Percentiles rank a stretch among this genome's conserved stretches.
Evolutionary conservation across 2,888 invertebrate species (phyloP).

Genomic region (Archips xylosteana): DNA sequence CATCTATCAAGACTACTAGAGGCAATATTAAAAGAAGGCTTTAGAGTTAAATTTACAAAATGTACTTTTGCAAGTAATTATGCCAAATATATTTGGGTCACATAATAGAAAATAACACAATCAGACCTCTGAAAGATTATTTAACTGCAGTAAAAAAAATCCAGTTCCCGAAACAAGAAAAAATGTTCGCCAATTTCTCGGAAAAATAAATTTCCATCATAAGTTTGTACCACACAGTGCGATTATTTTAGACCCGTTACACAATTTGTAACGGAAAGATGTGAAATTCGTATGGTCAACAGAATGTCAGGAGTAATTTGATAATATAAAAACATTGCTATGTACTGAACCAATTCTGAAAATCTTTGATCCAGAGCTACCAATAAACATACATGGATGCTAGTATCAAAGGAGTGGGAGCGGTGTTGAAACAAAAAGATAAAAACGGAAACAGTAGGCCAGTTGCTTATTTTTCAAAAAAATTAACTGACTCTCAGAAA

Average conservation of each 20-base stretch:
- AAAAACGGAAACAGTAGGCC: conserved; percentile 31
- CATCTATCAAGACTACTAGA: conserved; percentile 46
- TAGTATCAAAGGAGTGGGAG: background rate
- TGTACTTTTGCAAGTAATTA: conserved; percentile 43
- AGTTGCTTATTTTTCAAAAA: conserved; percentile 42
- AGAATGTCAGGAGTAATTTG: conserved; percentile 26
- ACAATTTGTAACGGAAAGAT: conserved; percentile 47
- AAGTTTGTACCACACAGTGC: conserved; percentile 41
- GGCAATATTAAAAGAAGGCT: conserved; percentile 46
- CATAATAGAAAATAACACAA: conserved; percentile 38
- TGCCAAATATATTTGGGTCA: conserved; percentile 45
- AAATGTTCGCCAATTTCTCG: conserved; percentile 41
- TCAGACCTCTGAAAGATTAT: conserved; percentile 28
- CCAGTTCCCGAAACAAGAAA: conserved; percentile 38
- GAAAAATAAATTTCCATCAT: conserved; percentile 40
- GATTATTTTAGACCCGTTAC: conserved; percentile 47
- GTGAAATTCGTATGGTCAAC: conserved; percentile 23
- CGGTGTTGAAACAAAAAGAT: conserved; percentile 10
- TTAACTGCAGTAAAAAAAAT: conserved; percentile 43
- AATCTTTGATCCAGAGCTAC: conserved; percentile 12
- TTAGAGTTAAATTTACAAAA: conserved; percentile 47
- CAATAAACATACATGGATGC: conserved; percentile 11
- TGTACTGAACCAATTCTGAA: background rate
- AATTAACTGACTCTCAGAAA: conserved; percentile 36
- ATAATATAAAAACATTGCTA: background rate